Base-by-base conservation (phyloP, 1,140 invertebrate species). In the Diorhabda elongata region DNA sequence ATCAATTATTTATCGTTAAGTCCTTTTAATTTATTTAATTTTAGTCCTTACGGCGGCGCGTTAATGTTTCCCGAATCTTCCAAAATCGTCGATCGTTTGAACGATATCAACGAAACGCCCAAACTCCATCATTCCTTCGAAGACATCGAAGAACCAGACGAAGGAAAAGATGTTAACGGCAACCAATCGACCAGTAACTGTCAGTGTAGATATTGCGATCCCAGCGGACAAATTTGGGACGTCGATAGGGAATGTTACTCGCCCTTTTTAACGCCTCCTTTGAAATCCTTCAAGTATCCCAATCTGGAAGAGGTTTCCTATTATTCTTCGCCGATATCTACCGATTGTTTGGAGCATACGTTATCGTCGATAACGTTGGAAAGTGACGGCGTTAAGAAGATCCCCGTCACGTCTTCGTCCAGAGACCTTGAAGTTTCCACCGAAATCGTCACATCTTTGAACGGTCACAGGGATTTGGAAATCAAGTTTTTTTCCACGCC, bases 191-290 rank as follows among this genome's bases (percentile, higher is more conserved):
- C 75, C 61, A 86, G 84, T 74, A 80, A 84, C n/a, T 93, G 91
- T 80, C 91, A 92, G 80, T 94, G 91, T 77, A 85, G 88, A 6
- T 91, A 91, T 72, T 93, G 91, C 77, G 91, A 93, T 77, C 90
- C 92, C 0, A 84, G 88, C 26, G 88, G 89, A 58, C 86, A 90
- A 69, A 88, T 92, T 64, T 93, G 92, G 91, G 91, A 90, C 76
- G 85, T 89, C 2, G 87, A 89, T 58, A 81, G 82, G 78, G 81
- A 79, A 60, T 80, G 81, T 63, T 86, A 84, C 73, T 84, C 84
- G 7, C 82, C 84, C 3, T 85, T 82, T 64, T 69, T 84, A 45
- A 83, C 83, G 58, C 75, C 80, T 1, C 79, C 82, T 7, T 26
- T 26, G 6, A 69, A 68, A 42, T 66, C 76, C 3, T 74, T 73